A percentile compares a stretch with the other conserved stretches of the same genome.
These are phyloP conservation scores for Heteropelma amictum DNA, from an alignment of 2,888 invertebrate genomes.

Conservation along the genomic window DNA sequence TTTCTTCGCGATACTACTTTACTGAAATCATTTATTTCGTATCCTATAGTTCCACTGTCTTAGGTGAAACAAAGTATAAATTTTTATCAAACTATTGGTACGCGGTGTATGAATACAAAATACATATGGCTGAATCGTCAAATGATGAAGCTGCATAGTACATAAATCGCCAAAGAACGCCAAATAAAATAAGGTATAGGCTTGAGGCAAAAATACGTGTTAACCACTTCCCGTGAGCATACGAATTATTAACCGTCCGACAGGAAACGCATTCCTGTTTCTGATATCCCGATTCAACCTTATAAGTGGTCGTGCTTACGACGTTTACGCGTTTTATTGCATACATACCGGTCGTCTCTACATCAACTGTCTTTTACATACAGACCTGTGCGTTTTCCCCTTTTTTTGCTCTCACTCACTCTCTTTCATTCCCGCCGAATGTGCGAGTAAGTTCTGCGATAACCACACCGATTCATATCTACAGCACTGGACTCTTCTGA, in stretches of 20 bases:
- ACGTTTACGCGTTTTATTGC: constrained; percentile 35
- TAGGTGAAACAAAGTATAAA: too few species aligned
- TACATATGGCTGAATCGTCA: background rate
- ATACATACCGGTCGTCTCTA: background rate
- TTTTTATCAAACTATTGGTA: background rate
- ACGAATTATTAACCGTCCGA: constrained; percentile 4
- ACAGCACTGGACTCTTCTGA: constrained; percentile 31
- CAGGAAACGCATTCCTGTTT: constrained; percentile 29
- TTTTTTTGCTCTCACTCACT: background rate
- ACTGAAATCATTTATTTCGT: too few species aligned
- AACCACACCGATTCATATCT: constrained; percentile 39
- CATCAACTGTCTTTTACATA: constrained; percentile 1
- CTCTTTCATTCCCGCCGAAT: background rate
- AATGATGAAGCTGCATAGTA: background rate
- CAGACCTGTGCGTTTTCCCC: background rate
- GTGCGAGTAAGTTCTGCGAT: constrained; percentile 2
- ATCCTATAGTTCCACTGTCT: too few species aligned
- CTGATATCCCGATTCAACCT: constrained; percentile 11
- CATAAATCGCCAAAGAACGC: background rate
- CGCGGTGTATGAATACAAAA: background rate
- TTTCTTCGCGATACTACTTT: too few species aligned
- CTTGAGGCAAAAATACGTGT: constrained; percentile 14
- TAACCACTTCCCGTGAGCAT: constrained; percentile 25
- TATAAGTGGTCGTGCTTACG: constrained; percentile 26
- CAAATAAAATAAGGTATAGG: constrained; percentile 9